Percentiles rank a stretch among this genome's conserved stretches.
Conservation (phyloP, 2,113 vertebrate species). For the Azemiops feae region DNA sequence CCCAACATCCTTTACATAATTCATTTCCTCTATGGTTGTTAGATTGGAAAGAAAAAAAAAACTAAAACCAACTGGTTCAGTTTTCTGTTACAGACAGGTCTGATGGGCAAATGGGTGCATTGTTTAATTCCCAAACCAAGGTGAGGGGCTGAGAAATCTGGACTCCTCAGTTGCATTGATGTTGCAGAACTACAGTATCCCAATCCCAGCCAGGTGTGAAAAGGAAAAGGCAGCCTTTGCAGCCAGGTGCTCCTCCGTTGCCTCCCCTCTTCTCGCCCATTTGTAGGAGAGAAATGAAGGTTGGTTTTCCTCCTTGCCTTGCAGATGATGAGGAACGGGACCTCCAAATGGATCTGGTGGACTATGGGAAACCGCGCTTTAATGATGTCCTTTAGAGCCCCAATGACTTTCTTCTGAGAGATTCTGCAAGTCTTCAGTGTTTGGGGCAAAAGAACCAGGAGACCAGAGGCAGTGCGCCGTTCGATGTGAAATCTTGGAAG, state of each 20-base stretch:
- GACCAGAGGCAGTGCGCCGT: not conserved
- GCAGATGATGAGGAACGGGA: slow-evolving; percentile 94
- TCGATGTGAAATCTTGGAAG: slow-evolving; percentile 26
- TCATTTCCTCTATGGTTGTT: not conserved
- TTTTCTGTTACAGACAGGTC: not conserved
- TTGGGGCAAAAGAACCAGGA: slow-evolving; percentile 33
- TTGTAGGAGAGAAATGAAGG: fast-evolving
- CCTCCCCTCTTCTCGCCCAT: not conserved
- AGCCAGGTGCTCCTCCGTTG: not conserved
- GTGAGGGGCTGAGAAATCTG: not conserved
- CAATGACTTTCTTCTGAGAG: not conserved
- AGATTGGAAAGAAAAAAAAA: not conserved
- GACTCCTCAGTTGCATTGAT: not conserved
- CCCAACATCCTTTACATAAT: not conserved
- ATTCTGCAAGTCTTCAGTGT: slow-evolving; percentile 14
- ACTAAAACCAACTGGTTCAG: not conserved
- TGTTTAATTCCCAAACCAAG: not conserved
- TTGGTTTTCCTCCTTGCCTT: slow-evolving; percentile 28
- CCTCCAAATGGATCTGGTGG: slow-evolving; percentile 85
- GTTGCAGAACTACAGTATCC: not conserved
- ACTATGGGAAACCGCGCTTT: slow-evolving; percentile 88
- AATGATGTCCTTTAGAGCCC: slow-evolving; percentile 81
- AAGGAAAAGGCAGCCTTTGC: not conserved
- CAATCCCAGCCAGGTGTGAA: not conserved
- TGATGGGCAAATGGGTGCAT: not conserved